Percentiles rank a stretch among this genome's conserved stretches.
These are phyloP conservation scores for Busseola fusca DNA, from an alignment of 2,888 invertebrate species.

Conservation along the genomic window DNA sequence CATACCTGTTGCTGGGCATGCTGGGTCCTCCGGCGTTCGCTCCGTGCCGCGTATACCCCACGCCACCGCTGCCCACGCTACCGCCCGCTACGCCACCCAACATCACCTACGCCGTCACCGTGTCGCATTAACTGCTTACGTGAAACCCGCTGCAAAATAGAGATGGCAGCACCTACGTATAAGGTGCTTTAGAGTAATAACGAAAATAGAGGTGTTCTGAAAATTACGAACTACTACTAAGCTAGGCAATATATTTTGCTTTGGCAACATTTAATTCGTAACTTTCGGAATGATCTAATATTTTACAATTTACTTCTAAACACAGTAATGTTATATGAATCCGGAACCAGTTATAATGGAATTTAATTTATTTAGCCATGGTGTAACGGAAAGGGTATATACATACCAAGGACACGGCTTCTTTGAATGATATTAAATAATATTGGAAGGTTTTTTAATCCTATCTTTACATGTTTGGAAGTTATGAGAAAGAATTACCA, in stretches of 20 bases:
- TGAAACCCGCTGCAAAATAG: not conserved
- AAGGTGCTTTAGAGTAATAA: not conserved
- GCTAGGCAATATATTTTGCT: not conserved
- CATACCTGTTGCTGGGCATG: slow-evolving; percentile 93
- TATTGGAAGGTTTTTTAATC: no score
- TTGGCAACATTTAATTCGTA: not conserved
- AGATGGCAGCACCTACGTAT: slow-evolving; percentile 20
- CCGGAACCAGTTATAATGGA: not conserved
- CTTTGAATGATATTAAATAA: no score
- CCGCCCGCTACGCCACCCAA: slow-evolving; percentile 71
- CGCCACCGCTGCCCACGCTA: slow-evolving; percentile 78
- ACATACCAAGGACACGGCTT: no score
- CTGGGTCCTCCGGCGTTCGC: slow-evolving; percentile 86
- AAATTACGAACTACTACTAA: slow-evolving; percentile 2
- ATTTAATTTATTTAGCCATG: slow-evolving; percentile 16
- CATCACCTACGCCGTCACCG: slow-evolving; percentile 58
- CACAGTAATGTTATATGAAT: not conserved
- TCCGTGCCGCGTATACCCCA: slow-evolving; percentile 86
- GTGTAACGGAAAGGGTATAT: no score
- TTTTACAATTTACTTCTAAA: not conserved
- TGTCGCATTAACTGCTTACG: slow-evolving; percentile 62
- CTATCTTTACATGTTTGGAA: no score
- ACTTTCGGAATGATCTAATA: not conserved
- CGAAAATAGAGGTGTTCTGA: not conserved
- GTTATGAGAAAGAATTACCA: no score